Evolutionary conservation across 2,797 vertebrate species (phyloP), one percentile per base, ranked within the genome.

Genomic region (Dendrocincla tyrannina): DNA sequence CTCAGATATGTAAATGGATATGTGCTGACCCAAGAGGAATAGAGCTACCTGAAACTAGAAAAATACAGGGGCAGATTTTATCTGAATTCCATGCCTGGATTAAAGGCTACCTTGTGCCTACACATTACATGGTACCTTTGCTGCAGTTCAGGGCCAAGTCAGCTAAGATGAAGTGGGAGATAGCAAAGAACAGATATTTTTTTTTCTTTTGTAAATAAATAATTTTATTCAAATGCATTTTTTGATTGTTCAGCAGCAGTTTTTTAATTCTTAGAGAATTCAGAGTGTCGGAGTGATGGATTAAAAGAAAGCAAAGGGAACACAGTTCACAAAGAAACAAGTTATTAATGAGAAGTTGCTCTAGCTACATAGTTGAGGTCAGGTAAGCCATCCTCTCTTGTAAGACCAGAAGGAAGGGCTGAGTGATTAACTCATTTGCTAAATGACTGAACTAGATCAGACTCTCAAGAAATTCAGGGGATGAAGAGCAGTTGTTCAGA

Each of bases 341-440:
- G 52, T 35, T 78, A 47, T 32, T 75, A 93, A 86, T 11, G 44
- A 97, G 74, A 78, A 69, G 77, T 81, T 96, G 69, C 59, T 90
- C 58, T 75, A 63, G 32, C 50, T 92, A 47, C 63, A 39, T 44
- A 78, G 64, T 60, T 74, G 52, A 81, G 95, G 94, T 94, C 82
- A 95, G 84, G 86, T 78, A 83, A 92, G 67, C 87, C 82, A 94
- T 89, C 91, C 60, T 79, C 42, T 69, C 20, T 66, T 89, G 42
- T 80, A 95, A 95, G 96, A 89, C 81, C 87, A 95, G 42, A 73
- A 95, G 95, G 93, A 97, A 97, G 86, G 74, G 87, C 84, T 97
- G 85, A 97, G 91, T 93, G 95, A 98, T 98, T 97, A 97, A 96
- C 89, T 95, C 87, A 94, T 93, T 97, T 95, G 91, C 94, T 97